Conservation (phyloP, 2,888 invertebrate genomes). For the Epirrhoe tristata region DNA sequence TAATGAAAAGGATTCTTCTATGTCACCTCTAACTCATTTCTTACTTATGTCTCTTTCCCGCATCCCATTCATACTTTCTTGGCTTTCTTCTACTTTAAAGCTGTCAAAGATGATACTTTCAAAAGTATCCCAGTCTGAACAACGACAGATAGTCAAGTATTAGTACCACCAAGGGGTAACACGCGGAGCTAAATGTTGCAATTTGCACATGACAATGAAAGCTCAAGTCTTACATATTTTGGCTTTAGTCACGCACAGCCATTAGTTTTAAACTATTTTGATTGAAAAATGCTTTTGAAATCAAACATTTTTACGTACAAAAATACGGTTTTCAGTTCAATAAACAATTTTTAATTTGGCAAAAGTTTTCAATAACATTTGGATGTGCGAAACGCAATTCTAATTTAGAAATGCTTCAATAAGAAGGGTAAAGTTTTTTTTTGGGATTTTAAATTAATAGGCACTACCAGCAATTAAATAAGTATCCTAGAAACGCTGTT, state of each 20-base stretch:
- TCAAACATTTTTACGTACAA: conserved; percentile 8
- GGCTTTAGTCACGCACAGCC: conserved; percentile 71
- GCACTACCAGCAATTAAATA: no score
- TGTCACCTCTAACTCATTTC: no score
- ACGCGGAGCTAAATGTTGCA: conserved; percentile 59
- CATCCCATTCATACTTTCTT: no score
- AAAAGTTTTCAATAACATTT: no score
- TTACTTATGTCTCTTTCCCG: no score
- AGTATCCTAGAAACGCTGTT: no score
- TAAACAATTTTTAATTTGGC: background rate
- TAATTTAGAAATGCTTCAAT: no score
- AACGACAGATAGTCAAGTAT: conserved; percentile 44
- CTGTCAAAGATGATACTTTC: background rate
- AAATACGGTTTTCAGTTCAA: background rate
- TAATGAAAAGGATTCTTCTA: no score
- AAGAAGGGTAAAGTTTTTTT: no score
- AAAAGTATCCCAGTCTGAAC: conserved; percentile 48
- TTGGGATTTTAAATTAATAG: no score
- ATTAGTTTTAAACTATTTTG: conserved; percentile 38
- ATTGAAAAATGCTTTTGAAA: conserved; percentile 29
- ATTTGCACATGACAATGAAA: conserved; percentile 63
- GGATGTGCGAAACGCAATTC: no score
- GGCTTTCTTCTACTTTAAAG: no score
- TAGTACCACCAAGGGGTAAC: conserved; percentile 52
- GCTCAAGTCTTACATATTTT: conserved; percentile 73